phyloP scores from a whole-genome alignment of 2,113 vertebrate species.

The Callionymus lyra region DNA sequence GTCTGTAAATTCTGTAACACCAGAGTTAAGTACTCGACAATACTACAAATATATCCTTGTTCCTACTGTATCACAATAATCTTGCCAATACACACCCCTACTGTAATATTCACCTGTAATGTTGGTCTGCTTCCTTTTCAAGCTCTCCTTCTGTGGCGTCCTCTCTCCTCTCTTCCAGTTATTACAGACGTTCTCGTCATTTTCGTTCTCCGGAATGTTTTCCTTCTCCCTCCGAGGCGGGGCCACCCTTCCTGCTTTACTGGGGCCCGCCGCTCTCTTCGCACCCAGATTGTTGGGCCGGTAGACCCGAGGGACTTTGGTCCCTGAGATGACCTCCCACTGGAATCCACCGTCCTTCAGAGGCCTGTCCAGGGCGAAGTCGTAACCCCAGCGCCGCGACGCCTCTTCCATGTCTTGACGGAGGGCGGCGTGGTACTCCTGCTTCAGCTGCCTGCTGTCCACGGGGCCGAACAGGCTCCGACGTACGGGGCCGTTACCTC shows the following conservation, averaged over 20 bases:
- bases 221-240: slow-evolving; percentile 23
- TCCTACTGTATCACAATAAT: too few species aligned
- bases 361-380: slow-evolving; percentile 77
- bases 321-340: slow-evolving; percentile 72
- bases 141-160: slow-evolving; percentile 6
- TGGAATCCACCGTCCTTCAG: slow-evolving; percentile 67
- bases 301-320: slow-evolving; percentile 60
- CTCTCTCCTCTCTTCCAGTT: slow-evolving; percentile 35
- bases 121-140: slow-evolving; percentile 80
- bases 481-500: slow-evolving; percentile 54
- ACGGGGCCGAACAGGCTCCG: slow-evolving; percentile 81
- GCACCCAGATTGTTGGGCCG: slow-evolving; percentile 17
- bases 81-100: too few species aligned
- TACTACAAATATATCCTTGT: too few species aligned
- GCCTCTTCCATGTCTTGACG: slow-evolving; percentile 70
- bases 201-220: slow-evolving; percentile 41
- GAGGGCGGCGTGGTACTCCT: slow-evolving; percentile 58
- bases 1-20: too few species aligned
- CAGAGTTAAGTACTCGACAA: too few species aligned
- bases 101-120: slow-evolving; percentile 73
- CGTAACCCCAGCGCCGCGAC: slow-evolving; percentile 77
- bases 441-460: slow-evolving; percentile 72
- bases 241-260: slow-evolving; percentile 1
- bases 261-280: background rate
- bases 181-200: background rate